Evolutionary conservation across 1,140 invertebrate species (phyloP), one percentile per base, ranked within the genome.

Genomic region (Latrodectus geometricus): DNA sequence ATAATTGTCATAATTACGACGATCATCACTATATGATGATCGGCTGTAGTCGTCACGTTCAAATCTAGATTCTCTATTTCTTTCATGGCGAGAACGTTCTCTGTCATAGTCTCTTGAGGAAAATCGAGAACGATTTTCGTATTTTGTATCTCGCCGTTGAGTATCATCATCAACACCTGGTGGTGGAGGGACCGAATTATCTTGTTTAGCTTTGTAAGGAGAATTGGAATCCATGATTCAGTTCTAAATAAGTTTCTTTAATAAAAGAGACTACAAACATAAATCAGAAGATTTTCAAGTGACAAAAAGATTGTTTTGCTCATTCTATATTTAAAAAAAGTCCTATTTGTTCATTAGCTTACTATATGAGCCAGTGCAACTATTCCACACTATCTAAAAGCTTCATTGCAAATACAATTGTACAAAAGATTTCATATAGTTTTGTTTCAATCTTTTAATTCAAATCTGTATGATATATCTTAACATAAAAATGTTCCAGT

Each of bases 81-180:
- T 50, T 56, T 86, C 83, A 72, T 86, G 75, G n/a, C 83, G 83
- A 35, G 75, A 70, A 9, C 74, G 65, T 11, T 86, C 73, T 1
- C 83, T 21, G 17, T 84, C 82, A 72, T 65, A 70, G 9, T 86
- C 83, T 48, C 75, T 77, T 11, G 61, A 75, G 11, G 73, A 75
- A 15, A 8, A 20, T 56, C 74, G 83, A 11, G 83, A 49, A n/a
- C 83, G 61, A 61, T 11, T 78, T 9, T 86, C 74, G 61, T n/a
- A 72, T 61, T 69, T 69, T 50, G 49, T 8, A 20, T 81, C 23
- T 48, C 66, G 83, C 8, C 52, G n/a, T 17, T 77, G 83, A 61
- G 70, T 66, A 5, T 86, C 83, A 14, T 69, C 20, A 78, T 86
- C 83, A n/a, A 86, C 83, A 61, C 83, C 83, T 14, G 83, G 83